Percentiles rank a stretch among this genome's conserved stretches.
phyloP scores from a whole-genome alignment of 2,113 vertebrate genomes.

The Alouatta palliata region DNA sequence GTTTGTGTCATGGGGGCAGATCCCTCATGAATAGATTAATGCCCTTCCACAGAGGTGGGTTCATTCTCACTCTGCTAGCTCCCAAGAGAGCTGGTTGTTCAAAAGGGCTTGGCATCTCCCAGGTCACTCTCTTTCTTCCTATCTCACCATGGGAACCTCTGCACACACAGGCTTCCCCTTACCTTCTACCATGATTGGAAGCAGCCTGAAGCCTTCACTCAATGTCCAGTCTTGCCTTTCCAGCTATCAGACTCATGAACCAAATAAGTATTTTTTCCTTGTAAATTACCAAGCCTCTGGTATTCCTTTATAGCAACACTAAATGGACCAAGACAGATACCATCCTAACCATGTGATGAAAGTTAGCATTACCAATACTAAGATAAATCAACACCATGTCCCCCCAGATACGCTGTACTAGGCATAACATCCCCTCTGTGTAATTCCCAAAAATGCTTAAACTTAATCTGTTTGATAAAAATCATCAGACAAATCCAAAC shows the following conservation, averaged over 20 bases:
- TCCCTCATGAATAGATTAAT: not conserved
- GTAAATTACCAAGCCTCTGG: not conserved
- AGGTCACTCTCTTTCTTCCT: not conserved
- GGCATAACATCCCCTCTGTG: not conserved
- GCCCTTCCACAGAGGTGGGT: not conserved
- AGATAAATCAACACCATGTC: not conserved
- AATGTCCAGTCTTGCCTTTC: not conserved
- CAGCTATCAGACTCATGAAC: not conserved
- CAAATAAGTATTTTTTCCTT: not conserved
- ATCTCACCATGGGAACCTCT: not conserved
- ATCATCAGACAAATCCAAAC: not conserved
- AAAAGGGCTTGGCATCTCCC: not conserved
- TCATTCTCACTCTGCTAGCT: not conserved
- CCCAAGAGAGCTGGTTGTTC: not conserved
- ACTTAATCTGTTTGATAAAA: conserved; percentile 6
- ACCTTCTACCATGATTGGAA: not conserved
- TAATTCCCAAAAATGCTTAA: not conserved
- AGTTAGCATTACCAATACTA: not conserved
- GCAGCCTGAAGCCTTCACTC: not conserved
- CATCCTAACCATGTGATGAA: not conserved
- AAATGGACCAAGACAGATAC: not conserved
- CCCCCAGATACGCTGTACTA: not conserved
- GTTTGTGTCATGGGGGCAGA: not conserved
- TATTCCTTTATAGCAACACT: not conserved
- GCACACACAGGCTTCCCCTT: not conserved